Evolutionary conservation across 2,888 invertebrate species (phyloP), one percentile per base, ranked within the genome.

Genomic region (Timema cristinae): DNA sequence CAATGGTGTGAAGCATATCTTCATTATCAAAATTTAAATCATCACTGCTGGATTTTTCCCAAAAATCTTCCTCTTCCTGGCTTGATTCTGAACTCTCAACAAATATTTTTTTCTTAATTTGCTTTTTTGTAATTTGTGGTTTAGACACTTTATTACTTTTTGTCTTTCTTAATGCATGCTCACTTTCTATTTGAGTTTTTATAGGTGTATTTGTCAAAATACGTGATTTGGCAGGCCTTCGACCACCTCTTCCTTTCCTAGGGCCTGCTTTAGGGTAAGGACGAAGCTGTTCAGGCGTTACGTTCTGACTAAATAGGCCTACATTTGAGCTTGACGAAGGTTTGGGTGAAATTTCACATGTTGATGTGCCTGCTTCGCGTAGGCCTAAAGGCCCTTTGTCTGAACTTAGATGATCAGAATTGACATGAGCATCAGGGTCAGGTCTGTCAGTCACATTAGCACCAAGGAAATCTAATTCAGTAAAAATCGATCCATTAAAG

Each of bases 221-320:
- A 10, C 32, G 63, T 47, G 63, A 47, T 48, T 63, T 63, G 9
- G 47, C 32, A 9, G 63, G 63, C 48, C 48, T 63, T 7, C 32
- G 63, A 63, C 63, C 63, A 32, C 63, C 48, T 47, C 15, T 48
- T 48, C 48, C 47, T 63, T 63, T 63, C 48, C 63, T 63, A 63
- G 16, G 63, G 63, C 63, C 63, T 15, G 63, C 63, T 63, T 63
- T 63, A 63, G 63, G 63, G 48, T 47, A 63, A 47, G 63, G 63
- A 47, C 63, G 32, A 63, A 63, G 32, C 32, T 32, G 32, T 32
- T 32, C 32, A 32, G 2, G 32, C 4, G 32, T 32, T 32, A 32
- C 32, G 32, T 32, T 32, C 32, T 32, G 32, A 32, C 32, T 32
- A 32, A 32, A 32, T 32, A 32, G 32, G 32, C 32, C 32, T 32